Conservation (phyloP, 1,140 invertebrate genomes). For the Cylas formicarius region DNA sequence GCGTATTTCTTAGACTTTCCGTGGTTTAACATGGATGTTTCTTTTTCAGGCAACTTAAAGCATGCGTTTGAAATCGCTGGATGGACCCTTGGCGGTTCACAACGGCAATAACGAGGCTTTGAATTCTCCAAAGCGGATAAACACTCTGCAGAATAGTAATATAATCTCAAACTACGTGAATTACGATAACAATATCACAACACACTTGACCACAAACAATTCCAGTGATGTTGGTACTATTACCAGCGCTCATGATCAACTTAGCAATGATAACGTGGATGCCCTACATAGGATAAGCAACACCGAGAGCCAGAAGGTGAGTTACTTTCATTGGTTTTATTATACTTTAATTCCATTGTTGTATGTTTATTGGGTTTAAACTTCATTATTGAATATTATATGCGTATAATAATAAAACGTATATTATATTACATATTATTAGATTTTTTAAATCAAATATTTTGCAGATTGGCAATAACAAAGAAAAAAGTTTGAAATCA, state of each 20-base stretch:
- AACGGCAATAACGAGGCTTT: slow-evolving; percentile 37
- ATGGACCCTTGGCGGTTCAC: slow-evolving; percentile 35
- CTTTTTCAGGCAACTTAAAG: slow-evolving; percentile 28
- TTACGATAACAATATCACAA: slow-evolving; percentile 18
- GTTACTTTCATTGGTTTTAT: too few relatives aligned
- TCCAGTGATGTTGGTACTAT: slow-evolving; percentile 6
- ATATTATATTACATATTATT: too few relatives aligned
- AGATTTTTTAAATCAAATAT: too few relatives aligned
- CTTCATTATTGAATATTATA: too few relatives aligned
- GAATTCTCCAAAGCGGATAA: slow-evolving; percentile 39
- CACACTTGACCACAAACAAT: slow-evolving; percentile 20
- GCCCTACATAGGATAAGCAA: slow-evolving; percentile 10
- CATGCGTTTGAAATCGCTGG: slow-evolving; percentile 38
- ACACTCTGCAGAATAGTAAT: slow-evolving; percentile 39
- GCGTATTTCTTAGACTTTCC: too few relatives aligned
- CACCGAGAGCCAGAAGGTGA: slow-evolving; percentile 25
- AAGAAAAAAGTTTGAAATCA: too few relatives aligned
- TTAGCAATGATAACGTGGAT: slow-evolving; percentile 18
- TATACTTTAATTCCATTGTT: too few relatives aligned
- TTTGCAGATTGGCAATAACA: too few relatives aligned
- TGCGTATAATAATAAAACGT: too few relatives aligned
- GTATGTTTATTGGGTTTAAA: too few relatives aligned
- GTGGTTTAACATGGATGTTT: neutral
- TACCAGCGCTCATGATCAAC: slow-evolving; percentile 4
- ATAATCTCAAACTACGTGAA: slow-evolving; percentile 18